These are phyloP conservation scores for Steatornis caripensis DNA, from an alignment of 2,113 vertebrate species.

Conservation along the genomic window DNA sequence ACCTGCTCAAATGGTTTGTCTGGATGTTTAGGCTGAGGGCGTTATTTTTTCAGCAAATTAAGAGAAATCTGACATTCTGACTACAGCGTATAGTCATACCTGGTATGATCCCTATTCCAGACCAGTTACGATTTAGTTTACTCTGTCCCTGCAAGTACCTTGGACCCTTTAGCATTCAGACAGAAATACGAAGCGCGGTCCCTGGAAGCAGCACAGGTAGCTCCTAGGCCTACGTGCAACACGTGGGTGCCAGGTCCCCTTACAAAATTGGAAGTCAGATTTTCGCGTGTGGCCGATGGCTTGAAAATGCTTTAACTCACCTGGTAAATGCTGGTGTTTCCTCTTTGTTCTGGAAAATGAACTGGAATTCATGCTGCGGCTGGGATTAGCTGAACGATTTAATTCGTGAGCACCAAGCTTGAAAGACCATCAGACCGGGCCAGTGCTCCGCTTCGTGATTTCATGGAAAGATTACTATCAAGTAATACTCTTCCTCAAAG, in stretches of 20 bases:
- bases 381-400: background rate
- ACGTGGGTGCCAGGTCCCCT: background rate
- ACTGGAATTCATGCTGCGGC: background rate
- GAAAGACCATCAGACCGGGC: background rate
- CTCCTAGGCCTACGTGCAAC: rapidly evolving
- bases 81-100: rapidly evolving
- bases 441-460: background rate
- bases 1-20: background rate
- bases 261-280: background rate
- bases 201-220: rapidly evolving
- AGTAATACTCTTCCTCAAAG: background rate
- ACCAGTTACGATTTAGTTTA: rapidly evolving
- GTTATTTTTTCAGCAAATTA: background rate
- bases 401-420: background rate
- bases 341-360: background rate
- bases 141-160: too few relatives aligned
- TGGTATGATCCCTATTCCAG: rapidly evolving
- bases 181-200: rapidly evolving
- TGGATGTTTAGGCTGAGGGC: background rate
- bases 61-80: background rate
- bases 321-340: background rate
- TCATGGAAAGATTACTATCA: background rate
- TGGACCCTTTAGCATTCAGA: too few relatives aligned
- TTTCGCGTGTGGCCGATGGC: background rate
- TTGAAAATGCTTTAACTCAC: background rate